Conservation (phyloP, 1,140 invertebrate genomes). For the Charaxes varanes region DNA sequence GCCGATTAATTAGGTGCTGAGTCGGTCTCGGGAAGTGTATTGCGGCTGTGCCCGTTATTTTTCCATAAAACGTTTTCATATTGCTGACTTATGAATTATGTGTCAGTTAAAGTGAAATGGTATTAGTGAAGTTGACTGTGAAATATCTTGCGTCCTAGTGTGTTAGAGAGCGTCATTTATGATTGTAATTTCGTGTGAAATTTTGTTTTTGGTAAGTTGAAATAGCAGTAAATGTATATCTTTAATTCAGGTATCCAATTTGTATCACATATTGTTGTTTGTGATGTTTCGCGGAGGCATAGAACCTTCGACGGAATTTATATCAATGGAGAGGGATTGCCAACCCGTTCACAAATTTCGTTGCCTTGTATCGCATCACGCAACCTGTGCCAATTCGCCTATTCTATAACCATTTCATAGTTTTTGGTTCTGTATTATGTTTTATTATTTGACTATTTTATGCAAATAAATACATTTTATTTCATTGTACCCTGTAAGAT, state of each 20-base stretch:
- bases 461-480: too few species aligned
- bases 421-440: too few species aligned
- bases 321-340: constrained; percentile 1
- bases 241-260: constrained; percentile 20
- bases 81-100: constrained; percentile 17
- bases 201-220: constrained; percentile 56
- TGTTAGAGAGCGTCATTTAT: constrained; percentile 9
- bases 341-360: constrained; percentile 13
- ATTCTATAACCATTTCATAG: constrained; percentile 16
- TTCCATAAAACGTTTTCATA: constrained; percentile 24
- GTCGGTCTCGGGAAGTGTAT: constrained; percentile 24
- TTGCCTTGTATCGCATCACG: constrained; percentile 20
- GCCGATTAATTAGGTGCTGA: constrained; percentile 32
- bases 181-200: constrained; percentile 31
- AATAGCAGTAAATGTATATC: constrained; percentile 15
- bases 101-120: constrained; percentile 30
- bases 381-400: constrained; percentile 24
- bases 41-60: constrained; percentile 29
- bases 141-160: constrained; percentile 11
- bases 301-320: background rate
- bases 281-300: constrained; percentile 10
- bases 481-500: too few species aligned
- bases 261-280: constrained; percentile 25
- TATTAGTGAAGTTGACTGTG: constrained; percentile 27
- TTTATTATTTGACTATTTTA: too few species aligned